Conservation (phyloP, 2,888 invertebrate species). For the Pocota personata region DNA sequence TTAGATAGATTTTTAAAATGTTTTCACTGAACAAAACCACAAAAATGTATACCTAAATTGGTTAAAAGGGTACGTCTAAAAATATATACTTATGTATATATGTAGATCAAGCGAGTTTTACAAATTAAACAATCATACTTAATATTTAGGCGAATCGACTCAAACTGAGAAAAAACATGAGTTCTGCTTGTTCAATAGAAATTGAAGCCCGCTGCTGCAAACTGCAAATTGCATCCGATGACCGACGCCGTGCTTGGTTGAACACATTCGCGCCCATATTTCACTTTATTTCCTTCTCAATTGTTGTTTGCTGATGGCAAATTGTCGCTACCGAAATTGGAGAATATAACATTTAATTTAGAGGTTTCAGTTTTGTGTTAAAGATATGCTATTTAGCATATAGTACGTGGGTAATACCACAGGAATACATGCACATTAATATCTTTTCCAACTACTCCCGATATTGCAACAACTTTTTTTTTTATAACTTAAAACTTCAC, state of each 20-base stretch:
- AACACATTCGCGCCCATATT: constrained; percentile 2
- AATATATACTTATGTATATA: background rate
- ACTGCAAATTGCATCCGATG: constrained; percentile 27
- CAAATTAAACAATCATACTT: background rate
- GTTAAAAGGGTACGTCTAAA: background rate
- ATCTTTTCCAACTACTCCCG: background rate
- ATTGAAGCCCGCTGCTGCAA: constrained; percentile 5
- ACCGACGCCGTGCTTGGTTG: constrained; percentile 30
- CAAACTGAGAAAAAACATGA: background rate
- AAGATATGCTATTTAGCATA: background rate
- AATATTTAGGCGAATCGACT: background rate
- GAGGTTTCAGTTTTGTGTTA: background rate
- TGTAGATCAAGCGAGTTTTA: background rate
- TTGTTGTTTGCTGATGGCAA: background rate
- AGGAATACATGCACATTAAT: background rate
- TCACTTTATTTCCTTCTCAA: background rate
- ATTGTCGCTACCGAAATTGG: no score
- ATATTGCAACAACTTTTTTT: background rate
- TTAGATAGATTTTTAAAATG: background rate
- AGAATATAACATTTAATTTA: background rate
- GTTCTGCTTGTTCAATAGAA: background rate
- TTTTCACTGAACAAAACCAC: constrained; percentile 9
- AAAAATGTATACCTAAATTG: constrained; percentile 1
- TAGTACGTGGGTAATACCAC: background rate
- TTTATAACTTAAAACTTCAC: background rate